Conservation (phyloP, 2,113 vertebrate species). For the Upupa epops region DNA sequence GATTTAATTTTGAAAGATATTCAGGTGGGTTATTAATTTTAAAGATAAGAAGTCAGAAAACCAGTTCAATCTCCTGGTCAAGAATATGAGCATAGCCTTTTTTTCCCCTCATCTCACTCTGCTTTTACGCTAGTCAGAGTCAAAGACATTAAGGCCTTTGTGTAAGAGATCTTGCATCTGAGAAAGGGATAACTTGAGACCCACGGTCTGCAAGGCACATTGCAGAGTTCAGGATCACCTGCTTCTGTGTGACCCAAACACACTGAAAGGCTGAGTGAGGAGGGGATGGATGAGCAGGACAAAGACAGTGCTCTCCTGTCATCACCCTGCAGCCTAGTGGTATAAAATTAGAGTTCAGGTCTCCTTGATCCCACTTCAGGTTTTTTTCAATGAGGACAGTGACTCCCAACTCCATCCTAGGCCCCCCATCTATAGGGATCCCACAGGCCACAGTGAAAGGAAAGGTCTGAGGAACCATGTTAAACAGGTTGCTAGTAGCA, state of each 20-base stretch:
- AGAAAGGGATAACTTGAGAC: not conserved
- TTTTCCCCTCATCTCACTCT: not conserved
- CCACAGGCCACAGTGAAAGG: not conserved
- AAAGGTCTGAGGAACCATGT: not conserved
- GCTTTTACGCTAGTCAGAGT: not conserved
- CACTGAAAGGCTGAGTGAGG: not conserved
- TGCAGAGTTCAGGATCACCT: not conserved
- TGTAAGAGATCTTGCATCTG: not conserved
- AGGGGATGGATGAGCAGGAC: not conserved
- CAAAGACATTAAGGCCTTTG: not conserved
- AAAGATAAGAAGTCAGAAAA: conserved; percentile 42
- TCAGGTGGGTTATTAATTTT: conserved; percentile 28
- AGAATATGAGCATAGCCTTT: not conserved
- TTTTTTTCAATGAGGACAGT: not conserved
- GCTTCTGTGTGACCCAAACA: not conserved
- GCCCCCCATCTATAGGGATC: no score
- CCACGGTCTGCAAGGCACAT: not conserved
- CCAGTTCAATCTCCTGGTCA: not conserved
- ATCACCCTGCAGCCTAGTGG: not conserved
- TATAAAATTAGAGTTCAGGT: not conserved
- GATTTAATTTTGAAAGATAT: conserved; percentile 39
- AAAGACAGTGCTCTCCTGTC: not conserved
- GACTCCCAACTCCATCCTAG: not conserved
- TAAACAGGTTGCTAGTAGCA: not conserved
- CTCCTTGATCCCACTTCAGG: not conserved